Base-by-base conservation (phyloP, 2,888 invertebrate genomes). In the Apocheima hispidaria region DNA sequence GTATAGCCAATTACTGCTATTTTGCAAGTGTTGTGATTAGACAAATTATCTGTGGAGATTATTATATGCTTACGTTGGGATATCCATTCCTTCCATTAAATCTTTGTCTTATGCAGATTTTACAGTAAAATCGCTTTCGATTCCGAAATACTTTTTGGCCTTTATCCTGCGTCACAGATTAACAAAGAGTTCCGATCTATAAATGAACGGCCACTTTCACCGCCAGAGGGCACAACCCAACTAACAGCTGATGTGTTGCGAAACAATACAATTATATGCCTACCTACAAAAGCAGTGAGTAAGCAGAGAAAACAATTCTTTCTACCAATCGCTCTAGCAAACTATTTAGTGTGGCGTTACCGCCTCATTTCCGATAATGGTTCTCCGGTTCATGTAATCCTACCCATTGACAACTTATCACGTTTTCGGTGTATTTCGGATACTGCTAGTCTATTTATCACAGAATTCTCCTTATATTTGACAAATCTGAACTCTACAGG, bases 161-260 rank as follows among this genome's bases (percentile, higher is more conserved):
- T 48, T 33, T 28, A 36, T 38, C 77, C 78, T 83, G 78, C 68
- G 66, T 73, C 54, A 50, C 43, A 60, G 49, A 41, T 53, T 54
- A 60, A 16, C 21, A 35, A 41, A 21, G 12, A 60, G 49, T 38
- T 38, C 21, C 51, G 36, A 54, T 60, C 54, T 60, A 60, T 54
- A 54, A 60, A 54, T 54, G 53, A 62, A 54, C 74, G 70, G 66
- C 74, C 74, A 84, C 87, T 89, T 86, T 88, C 85, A 78, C 83
- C 74, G 70, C 75, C 54, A 54, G 54, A 80, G 84, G 85, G 83
- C 87, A 82, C 80, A 83, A 83, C 81, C 83, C 71, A 73, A 53
- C 63, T 14, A 36, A 48, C 75, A 88, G 87, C 86, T 89, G 88
- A 82, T 80, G 71, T 68, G 73, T 73, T 71, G 78, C 77, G 62